Base-by-base conservation (phyloP, 2,888 invertebrate genomes). In the Spatulosminthurus flaviceps region DNA sequence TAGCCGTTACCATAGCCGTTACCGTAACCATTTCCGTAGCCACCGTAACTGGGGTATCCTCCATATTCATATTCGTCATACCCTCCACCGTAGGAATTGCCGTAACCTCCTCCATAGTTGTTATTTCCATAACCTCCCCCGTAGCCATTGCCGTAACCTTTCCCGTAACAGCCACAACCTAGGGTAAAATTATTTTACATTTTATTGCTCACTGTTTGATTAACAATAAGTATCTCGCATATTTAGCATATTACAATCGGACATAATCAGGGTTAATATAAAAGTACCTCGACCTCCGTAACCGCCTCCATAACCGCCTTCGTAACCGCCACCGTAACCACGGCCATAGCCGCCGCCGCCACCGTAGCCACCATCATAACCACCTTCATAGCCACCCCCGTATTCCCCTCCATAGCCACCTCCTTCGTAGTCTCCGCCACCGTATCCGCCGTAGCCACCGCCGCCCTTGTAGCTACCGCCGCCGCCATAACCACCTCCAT, bases 401-500 rank as follows among this genome's bases (percentile, higher is more conserved):
- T 64, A 64, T 5, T 24, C 64, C 11, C 26, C 64, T 22, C 64
- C 64, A 16, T 64, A 64, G 16, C 24, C 64, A 5, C 64, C 64
- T 22, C 24, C 16, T 2, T 64, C 11, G 16, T n/a, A 5, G 11
- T 34, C 5, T 9, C 70, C 64, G 24, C 64, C 64, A 7, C 64
- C 26, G 24, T 64, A 64, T 24, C 64, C 26, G 11, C 24, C n/a
- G 16, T 51, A 13, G 4, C 51, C 24, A 66, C 24, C 66, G 24
- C 13, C 11, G 16, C 11, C 2, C 9, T n/a, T 34, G 24, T 34
- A 29, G 34, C 24, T 5, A 11, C 34, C 70, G 19, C 70, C 34
- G 70, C 34, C 29, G 21, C 29, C 29, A 21, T 70, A 70, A 34
- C 70, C 70, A 19, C 70, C 70, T 4, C 70, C 70, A 34, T 70